phyloP scores from a whole-genome alignment of 2,113 vertebrate genomes.

The Halichoerus grypus region DNA sequence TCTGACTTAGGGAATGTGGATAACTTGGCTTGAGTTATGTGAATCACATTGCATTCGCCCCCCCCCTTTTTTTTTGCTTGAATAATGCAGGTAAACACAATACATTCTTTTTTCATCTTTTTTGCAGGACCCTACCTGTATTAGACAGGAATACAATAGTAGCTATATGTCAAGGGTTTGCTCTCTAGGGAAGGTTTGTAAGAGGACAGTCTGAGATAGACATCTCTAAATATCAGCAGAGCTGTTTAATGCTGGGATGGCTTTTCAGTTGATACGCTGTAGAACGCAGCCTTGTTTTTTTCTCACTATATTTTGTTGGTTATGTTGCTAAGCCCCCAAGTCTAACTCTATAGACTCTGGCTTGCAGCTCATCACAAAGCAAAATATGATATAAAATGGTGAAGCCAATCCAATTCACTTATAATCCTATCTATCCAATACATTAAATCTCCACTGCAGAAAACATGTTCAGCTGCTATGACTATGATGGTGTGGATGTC shows the following conservation, averaged over 20 bases:
- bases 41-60: neutral
- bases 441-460: neutral
- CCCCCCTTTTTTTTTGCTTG: neutral
- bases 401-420: neutral
- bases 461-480: neutral
- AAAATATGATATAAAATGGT: slow-evolving; percentile 40
- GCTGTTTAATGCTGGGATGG: neutral
- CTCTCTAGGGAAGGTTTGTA: neutral
- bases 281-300: neutral
- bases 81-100: neutral
- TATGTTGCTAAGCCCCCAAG: neutral
- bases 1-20: neutral
- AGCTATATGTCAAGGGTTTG: neutral
- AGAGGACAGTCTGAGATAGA: neutral
- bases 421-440: neutral
- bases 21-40: neutral
- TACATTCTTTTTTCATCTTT: neutral
- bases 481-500: neutral
- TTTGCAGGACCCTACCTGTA: neutral
- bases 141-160: neutral
- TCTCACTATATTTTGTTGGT: slow-evolving; percentile 16
- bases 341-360: neutral
- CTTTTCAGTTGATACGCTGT: neutral
- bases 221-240: neutral
- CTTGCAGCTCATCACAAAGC: slow-evolving; percentile 25